phyloP scores from a whole-genome alignment of 2,888 invertebrate genomes.

The Erpobdella octoculata region DNA sequence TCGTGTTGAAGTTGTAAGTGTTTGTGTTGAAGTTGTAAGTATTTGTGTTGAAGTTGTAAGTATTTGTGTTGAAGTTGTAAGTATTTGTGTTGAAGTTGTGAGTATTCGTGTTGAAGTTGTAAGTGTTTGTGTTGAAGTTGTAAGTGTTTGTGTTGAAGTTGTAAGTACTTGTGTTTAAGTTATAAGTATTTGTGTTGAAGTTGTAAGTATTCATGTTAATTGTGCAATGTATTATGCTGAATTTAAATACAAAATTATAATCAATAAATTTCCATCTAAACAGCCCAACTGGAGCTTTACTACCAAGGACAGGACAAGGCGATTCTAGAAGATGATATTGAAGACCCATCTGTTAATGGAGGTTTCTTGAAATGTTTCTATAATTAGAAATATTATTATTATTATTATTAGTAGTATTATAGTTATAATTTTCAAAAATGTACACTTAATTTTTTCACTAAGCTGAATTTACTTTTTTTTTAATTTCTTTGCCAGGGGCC shows the following conservation, averaged over 20 bases:
- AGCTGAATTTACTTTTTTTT: too few relatives aligned
- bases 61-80: neutral
- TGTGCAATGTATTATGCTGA: too few relatives aligned
- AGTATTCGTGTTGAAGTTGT: neutral
- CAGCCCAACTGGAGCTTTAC: slow-evolving; percentile 51
- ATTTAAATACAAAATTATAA: too few relatives aligned
- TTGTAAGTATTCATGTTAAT: neutral
- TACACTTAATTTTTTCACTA: too few relatives aligned
- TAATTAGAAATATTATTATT: too few relatives aligned
- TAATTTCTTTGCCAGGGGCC: too few relatives aligned
- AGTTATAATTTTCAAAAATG: too few relatives aligned
- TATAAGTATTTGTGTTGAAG: neutral
- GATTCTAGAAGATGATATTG: slow-evolving; percentile 46
- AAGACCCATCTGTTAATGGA: too few relatives aligned
- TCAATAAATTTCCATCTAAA: neutral
- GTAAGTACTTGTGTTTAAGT: neutral
- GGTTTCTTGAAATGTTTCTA: too few relatives aligned
- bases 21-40: neutral
- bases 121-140: neutral
- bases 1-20: neutral
- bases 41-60: neutral
- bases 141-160: neutral
- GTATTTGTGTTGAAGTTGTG: neutral
- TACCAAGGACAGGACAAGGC: slow-evolving; percentile 44
- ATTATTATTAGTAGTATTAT: too few relatives aligned